Evolutionary conservation across 2,113 vertebrate species (phyloP).

Genomic region (Hiodon alosoides): DNA sequence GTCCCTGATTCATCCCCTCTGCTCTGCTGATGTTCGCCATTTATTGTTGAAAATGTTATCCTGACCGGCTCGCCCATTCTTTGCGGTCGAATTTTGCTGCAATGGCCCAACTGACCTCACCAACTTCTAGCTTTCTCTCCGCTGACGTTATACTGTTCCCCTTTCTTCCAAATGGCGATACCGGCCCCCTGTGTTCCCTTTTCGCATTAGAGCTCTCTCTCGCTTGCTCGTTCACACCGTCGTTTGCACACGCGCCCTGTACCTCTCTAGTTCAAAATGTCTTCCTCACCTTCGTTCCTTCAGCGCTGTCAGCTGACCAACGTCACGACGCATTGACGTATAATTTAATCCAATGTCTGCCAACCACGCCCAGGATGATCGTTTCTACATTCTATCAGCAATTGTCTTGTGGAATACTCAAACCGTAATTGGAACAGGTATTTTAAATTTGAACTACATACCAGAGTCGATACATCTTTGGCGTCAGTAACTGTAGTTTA

Average conservation of each 20-base stretch:
- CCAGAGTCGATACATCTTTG: too few relatives aligned
- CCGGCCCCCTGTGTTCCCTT: neutral
- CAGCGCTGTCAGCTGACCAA: constrained; percentile 43
- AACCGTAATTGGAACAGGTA: too few relatives aligned
- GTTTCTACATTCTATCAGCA: too few relatives aligned
- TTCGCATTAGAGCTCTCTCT: constrained; percentile 12
- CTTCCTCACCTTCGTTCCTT: constrained; percentile 35
- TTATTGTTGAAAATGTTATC: neutral
- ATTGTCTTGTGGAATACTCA: too few relatives aligned
- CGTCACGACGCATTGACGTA: constrained; percentile 9
- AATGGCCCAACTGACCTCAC: neutral
- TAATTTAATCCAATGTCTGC: too few relatives aligned
- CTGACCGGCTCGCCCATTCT: constrained; percentile 21
- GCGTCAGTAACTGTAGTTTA: too few relatives aligned
- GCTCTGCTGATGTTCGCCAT: too few relatives aligned
- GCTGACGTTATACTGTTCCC: neutral
- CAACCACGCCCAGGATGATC: too few relatives aligned
- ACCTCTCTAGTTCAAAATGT: constrained; percentile 44
- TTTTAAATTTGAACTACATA: too few relatives aligned
- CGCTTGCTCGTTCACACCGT: constrained; percentile 24
- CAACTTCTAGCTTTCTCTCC: constrained; percentile 11
- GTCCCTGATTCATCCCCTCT: too few relatives aligned
- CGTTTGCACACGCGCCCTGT: neutral
- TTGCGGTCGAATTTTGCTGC: neutral
- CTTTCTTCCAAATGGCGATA: neutral